phyloP scores from a whole-genome alignment of 2,888 invertebrate genomes.

The Noctua pronuba region DNA sequence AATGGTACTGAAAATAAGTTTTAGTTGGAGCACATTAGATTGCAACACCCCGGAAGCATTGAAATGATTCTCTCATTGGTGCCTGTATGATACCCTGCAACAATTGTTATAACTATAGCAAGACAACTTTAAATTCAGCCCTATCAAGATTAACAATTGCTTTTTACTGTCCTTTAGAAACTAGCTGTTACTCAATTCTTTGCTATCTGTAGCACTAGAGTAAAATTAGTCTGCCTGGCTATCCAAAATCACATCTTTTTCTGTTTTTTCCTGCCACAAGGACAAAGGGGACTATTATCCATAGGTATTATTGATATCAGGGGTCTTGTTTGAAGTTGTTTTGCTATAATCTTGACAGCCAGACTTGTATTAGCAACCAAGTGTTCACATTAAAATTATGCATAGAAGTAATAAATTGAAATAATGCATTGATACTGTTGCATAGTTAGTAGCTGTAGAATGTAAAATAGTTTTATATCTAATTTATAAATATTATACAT shows the following conservation, averaged over 20 bases:
- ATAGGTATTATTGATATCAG: not conserved
- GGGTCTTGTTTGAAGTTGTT: not conserved
- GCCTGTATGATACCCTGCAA: not conserved
- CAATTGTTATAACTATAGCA: not conserved
- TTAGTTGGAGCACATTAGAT: not conserved
- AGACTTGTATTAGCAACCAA: not conserved
- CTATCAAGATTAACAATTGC: not conserved
- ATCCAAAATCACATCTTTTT: not conserved
- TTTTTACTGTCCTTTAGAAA: not conserved
- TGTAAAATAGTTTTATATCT: constrained; percentile 22
- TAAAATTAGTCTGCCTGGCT: too few species aligned
- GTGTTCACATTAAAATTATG: not conserved
- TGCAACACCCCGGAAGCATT: not conserved
- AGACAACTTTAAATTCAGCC: not conserved
- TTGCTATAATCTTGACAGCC: not conserved
- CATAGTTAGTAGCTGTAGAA: not conserved
- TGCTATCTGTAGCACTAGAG: not conserved
- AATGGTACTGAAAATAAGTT: not conserved
- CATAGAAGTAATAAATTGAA: not conserved
- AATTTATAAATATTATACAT: constrained; percentile 7
- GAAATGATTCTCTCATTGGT: not conserved
- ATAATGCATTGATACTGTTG: constrained; percentile 6
- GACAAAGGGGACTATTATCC: not conserved
- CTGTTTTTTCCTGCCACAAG: not conserved
- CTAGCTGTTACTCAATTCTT: not conserved